Conservation (phyloP, 1,140 invertebrate species). For the Lineus longissimus region DNA sequence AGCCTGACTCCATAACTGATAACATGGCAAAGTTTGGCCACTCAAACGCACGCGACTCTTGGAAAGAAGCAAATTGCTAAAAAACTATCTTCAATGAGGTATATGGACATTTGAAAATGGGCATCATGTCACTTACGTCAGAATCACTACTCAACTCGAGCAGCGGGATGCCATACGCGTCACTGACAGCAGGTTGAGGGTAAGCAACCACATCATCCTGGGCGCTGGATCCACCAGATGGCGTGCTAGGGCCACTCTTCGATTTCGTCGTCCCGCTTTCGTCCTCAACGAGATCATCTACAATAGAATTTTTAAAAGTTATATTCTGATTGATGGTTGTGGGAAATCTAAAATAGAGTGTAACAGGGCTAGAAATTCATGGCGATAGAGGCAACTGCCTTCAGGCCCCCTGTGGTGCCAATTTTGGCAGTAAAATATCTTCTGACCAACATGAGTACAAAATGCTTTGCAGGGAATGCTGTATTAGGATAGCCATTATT, state of each 20-base stretch:
- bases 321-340: background rate
- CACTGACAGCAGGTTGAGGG: conserved; percentile 19
- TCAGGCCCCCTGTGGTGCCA: too few species aligned
- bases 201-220: background rate
- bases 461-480: too few species aligned
- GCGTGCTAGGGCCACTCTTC: background rate
- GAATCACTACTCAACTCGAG: conserved; percentile 39
- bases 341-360: background rate
- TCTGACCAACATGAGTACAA: too few species aligned
- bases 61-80: too few species aligned
- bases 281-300: background rate
- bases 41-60: too few species aligned
- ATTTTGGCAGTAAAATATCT: too few species aligned
- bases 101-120: too few species aligned
- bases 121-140: conserved; percentile 3
- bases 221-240: background rate
- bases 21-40: too few species aligned
- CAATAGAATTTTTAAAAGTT: background rate
- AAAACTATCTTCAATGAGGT: too few species aligned
- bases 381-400: background rate
- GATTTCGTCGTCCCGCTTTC: background rate
- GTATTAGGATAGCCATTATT: too few species aligned
- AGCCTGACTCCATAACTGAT: too few species aligned
- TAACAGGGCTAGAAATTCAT: background rate
- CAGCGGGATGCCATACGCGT: conserved; percentile 47